Base-by-base conservation (phyloP, 2,113 vertebrate genomes). In the Microtus oregoni region DNA sequence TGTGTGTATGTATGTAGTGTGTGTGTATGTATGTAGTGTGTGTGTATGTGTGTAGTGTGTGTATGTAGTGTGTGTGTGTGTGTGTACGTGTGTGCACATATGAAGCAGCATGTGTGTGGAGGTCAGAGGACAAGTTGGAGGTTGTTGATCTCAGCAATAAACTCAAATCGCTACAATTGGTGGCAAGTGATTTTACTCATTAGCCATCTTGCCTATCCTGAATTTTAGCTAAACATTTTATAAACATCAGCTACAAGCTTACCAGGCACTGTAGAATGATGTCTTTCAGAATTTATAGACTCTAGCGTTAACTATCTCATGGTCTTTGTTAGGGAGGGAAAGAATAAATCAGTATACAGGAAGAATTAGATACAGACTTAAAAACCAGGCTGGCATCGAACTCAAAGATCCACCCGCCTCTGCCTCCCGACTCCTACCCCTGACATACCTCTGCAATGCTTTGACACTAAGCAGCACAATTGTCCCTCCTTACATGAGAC, bases 151-250 rank as follows among this genome's bases (percentile, higher is more conserved):
- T 55, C 58, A 58, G 52, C 7, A 11, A 28, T 83, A 30, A 68
- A 86, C 63, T 67, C 50, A 30, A 38, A n/a, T 9, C 5, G 35
- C 15, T 47, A 26, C 5, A 4, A 28, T 86, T 67, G 38, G 61
- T 47, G 38, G 9, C 17, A 86, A 67, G 41, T 38, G n/a, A 58
- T 26, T 85, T 41, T 17, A 65, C 82, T 15, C 38, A 65, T 86
- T 3, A 86, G 61, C 61, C 61, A 22, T 28, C 41, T 65, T 63
- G 38, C 82, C 26, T 26, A 38, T 15, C 61, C 82, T 28, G n/a
- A 44, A 67, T 67, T 86, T 58, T 81, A 55, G 72, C 78, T 73
- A 96, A 86, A 44, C 92, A 70, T 78, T 63, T 83, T 87, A 97
- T 24, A 91, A 95, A 67, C 68, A 65, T 76, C 50, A 77, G 65